Conservation (phyloP, 2,888 invertebrate species). For the Apocheima hispidaria region DNA sequence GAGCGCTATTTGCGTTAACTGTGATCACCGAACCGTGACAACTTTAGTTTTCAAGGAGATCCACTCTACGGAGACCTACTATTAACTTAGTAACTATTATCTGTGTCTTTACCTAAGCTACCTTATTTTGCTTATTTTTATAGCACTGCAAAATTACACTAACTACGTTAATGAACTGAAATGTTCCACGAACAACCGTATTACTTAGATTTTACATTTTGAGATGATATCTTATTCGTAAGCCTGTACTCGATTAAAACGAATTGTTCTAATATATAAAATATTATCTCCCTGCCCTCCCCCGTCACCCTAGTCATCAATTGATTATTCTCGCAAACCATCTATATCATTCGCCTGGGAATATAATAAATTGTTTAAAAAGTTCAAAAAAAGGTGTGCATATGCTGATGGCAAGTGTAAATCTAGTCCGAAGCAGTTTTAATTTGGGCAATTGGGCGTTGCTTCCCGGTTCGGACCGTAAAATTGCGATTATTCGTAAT, state of each 20-base stretch:
- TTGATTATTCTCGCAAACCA: background rate
- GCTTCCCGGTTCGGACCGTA: constrained; percentile 13
- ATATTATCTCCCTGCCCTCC: too few species aligned
- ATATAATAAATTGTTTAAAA: constrained; percentile 1
- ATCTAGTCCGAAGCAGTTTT: constrained; percentile 12
- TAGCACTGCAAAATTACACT: too few species aligned
- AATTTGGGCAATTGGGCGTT: constrained; percentile 16
- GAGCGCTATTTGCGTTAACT: constrained; percentile 30
- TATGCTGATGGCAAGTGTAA: constrained; percentile 8
- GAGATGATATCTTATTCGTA: too few species aligned
- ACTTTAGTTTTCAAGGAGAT: constrained; percentile 56
- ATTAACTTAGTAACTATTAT: constrained; percentile 6
- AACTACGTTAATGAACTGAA: too few species aligned
- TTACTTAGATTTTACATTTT: too few species aligned
- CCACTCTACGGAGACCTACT: constrained; percentile 49
- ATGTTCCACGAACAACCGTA: too few species aligned
- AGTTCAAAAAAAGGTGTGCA: background rate
- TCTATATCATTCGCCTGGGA: background rate
- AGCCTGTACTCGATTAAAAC: too few species aligned
- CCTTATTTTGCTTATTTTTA: too few species aligned
- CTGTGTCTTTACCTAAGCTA: constrained; percentile 9
- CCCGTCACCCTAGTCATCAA: too few species aligned
- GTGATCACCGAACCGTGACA: constrained; percentile 46
- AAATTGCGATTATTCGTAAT: background rate
- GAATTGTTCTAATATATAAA: too few species aligned